A percentile compares a stretch with the other conserved stretches of the same genome.
Conservation (phyloP, 2,797 vertebrate genomes). For the Bufotes viridis region DNA sequence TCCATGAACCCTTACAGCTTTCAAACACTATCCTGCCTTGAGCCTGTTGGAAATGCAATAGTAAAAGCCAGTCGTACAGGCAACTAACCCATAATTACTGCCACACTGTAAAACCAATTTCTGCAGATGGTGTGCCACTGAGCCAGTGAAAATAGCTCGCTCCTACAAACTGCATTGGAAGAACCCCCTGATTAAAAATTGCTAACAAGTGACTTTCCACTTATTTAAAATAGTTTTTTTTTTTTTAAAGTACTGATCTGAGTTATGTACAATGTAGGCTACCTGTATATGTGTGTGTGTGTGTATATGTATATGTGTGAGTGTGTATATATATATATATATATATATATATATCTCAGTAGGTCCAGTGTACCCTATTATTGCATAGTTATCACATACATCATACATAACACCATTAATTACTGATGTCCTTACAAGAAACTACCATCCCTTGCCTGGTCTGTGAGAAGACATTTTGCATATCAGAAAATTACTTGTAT, state of each 20-base stretch:
- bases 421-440: too few relatives aligned
- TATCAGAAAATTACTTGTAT: too few relatives aligned
- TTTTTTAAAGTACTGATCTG: background rate
- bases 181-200: constrained; percentile 26
- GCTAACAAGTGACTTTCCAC: constrained; percentile 7
- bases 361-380: background rate
- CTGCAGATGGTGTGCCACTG: constrained; percentile 17
- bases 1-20: constrained; percentile 11
- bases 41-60: constrained; percentile 5
- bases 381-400: background rate
- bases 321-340: too few relatives aligned
- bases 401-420: too few relatives aligned
- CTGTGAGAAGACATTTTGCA: too few relatives aligned
- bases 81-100: constrained; percentile 29
- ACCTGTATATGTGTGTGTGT: too few relatives aligned
- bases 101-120: constrained; percentile 28
- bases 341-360: too few relatives aligned
- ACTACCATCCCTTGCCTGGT: too few relatives aligned
- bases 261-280: background rate
- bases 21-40: constrained; percentile 12
- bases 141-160: constrained; percentile 23
- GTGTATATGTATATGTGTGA: too few relatives aligned
- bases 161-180: background rate
- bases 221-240: background rate
- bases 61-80: constrained; percentile 6